Base-by-base conservation (phyloP, 2,797 vertebrate genomes). In the Notolepis coatsorum region DNA sequence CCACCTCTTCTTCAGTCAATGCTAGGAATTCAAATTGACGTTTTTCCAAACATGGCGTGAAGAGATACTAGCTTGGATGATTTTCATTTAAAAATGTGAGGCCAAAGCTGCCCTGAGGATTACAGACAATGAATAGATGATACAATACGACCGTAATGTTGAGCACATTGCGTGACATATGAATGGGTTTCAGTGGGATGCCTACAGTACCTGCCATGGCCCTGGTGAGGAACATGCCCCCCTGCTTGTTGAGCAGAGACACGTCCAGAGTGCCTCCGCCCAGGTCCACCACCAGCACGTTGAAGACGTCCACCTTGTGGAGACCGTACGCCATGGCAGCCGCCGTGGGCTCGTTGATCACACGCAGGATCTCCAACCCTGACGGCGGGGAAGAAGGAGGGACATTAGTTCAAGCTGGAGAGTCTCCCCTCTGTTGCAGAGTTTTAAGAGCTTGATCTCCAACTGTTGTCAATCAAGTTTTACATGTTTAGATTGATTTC, bases 161-260 rank as follows among this genome's bases (percentile, higher is more conserved):
- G 1, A 46, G 9, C 54, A 12, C 30, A 31, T 39, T 39, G 5
- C 15, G 5, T 17, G 3, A 18, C 15, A 39, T 15, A 17, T 39
- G 13, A 39, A 2, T 6, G 7, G 2, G 15, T 38, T 6, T 13
- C 17, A 33, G 41, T 27, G 15, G 35, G 51, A 9, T 5, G 46
- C 89, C 89, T 87, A n/a, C n/a, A n/a, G n/a, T n/a, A 99, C 97
- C 98, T 90, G 97, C 96, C 98, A 99, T 99, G 28, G 97, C 96
- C 83, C 96, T 93, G 48, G 98, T 99, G 60, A 99, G 86, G 82
- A 99, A 99, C 98, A 99, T 98, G 53, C 96, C 97, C 61, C 98
- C 97, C 85, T 97, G 96, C 75, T 99, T 99, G 89, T 96, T 97
- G 72, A 99, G 91, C 73, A 99, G 85, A 18, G 98, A 99, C 25